phyloP scores from a whole-genome alignment of 2,888 invertebrate genomes.

The Drosophila helvetica region DNA sequence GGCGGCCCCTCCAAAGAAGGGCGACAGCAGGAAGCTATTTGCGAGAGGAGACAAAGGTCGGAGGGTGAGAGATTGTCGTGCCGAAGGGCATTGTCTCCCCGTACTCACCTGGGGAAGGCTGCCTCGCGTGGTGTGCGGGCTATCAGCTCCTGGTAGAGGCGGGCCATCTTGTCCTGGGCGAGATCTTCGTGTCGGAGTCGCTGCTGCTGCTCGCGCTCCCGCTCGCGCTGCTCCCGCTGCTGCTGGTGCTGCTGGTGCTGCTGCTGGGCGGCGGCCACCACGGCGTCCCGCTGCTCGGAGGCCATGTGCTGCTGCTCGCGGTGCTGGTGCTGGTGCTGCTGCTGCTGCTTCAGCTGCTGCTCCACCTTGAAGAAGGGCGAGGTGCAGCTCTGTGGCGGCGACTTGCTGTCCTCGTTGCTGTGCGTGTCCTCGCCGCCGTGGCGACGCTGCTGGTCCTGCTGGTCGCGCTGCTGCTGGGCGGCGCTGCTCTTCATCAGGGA shows the following conservation, averaged over 20 bases:
- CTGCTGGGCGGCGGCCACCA: constrained; percentile 57
- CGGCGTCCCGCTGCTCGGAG: constrained; percentile 81
- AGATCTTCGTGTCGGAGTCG: constrained; percentile 87
- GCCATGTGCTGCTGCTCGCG: constrained; percentile 45
- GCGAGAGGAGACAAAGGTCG: background rate
- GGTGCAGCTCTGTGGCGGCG: constrained; percentile 90
- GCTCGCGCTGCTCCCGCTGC: constrained; percentile 90
- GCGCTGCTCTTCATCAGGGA: constrained; percentile 90
- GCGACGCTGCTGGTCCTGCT: constrained; percentile 84
- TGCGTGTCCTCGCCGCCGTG: constrained; percentile 88
- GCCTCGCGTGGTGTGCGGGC: constrained; percentile 91
- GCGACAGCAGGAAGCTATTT: constrained; percentile 91
- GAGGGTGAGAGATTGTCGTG: constrained; percentile 3
- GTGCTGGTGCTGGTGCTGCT: constrained; percentile 83
- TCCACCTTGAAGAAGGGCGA: constrained; percentile 91
- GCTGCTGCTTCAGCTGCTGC: constrained; percentile 68
- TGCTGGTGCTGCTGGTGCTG: constrained; percentile 82
- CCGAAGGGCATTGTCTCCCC: no score
- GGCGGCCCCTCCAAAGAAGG: constrained; percentile 88
- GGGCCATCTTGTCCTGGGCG: constrained; percentile 97
- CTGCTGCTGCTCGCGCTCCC: constrained; percentile 83
- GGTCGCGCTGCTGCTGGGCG: constrained; percentile 83
- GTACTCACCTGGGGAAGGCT: constrained; percentile 90
- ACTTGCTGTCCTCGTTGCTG: constrained; percentile 92
- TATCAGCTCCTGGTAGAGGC: constrained; percentile 97